Percentiles rank a stretch among this genome's conserved stretches.
These are phyloP conservation scores for Mongoloraphidia duomilia DNA, from an alignment of 2,888 invertebrate genomes.

Conservation along the genomic window DNA sequence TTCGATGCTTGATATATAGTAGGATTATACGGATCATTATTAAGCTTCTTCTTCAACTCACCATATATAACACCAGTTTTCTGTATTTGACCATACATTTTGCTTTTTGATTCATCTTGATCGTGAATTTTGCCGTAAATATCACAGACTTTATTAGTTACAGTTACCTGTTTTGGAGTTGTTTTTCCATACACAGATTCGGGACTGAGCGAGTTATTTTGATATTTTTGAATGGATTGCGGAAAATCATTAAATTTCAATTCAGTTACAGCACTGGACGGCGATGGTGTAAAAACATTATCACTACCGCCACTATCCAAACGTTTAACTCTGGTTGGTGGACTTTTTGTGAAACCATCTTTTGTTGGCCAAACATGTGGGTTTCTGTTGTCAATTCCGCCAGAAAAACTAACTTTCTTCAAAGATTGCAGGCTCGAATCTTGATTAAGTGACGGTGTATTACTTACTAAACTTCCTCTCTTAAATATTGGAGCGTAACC, in stretches of 20 bases:
- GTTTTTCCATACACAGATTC: constrained; percentile 18
- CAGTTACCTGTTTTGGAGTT: constrained; percentile 19
- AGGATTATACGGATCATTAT: constrained; percentile 7
- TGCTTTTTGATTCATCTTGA: constrained; percentile 10
- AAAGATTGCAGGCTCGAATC: constrained; percentile 24
- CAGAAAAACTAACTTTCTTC: constrained; percentile 37
- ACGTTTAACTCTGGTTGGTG: constrained; percentile 24
- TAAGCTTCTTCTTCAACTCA: constrained; percentile 21
- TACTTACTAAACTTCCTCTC: constrained; percentile 33
- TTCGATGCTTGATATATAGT: no score
- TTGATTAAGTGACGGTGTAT: constrained; percentile 15
- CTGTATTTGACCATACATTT: constrained; percentile 15
- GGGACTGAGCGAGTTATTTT: not conserved
- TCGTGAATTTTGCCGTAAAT: constrained; percentile 31
- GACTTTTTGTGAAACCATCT: constrained; percentile 29
- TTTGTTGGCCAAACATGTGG: constrained; percentile 32
- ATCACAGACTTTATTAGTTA: constrained; percentile 28
- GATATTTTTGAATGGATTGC: not conserved
- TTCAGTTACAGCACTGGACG: constrained; percentile 4
- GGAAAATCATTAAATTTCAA: not conserved
- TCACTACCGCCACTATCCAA: constrained; percentile 19
- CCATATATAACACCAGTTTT: constrained; percentile 26
- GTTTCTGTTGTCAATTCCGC: constrained; percentile 17
- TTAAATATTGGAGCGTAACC: constrained; percentile 32
- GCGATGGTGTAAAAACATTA: constrained; percentile 24